Conservation (phyloP, 2,888 invertebrate species). For the Nomada goodeniana region DNA sequence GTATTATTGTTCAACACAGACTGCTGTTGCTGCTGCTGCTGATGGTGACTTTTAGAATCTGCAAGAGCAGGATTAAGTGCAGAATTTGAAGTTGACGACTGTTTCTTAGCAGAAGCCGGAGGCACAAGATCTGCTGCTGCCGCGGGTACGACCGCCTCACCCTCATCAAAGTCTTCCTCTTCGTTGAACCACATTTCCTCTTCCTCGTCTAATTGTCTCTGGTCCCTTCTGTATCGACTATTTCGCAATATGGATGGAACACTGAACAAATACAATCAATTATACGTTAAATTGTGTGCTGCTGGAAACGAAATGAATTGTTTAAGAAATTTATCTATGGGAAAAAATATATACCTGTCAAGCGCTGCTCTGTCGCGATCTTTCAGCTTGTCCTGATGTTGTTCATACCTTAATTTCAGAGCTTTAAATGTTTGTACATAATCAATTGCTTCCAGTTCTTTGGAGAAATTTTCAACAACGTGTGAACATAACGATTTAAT, state of each 20-base stretch:
- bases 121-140: slow-evolving; percentile 82
- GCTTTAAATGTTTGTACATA: slow-evolving; percentile 99
- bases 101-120: slow-evolving; percentile 81
- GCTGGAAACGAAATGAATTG: neutral
- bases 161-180: slow-evolving; percentile 96
- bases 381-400: slow-evolving; percentile 95
- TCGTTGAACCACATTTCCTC: slow-evolving; percentile 99
- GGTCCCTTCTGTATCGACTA: slow-evolving; percentile 94
- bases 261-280: slow-evolving; percentile 84
- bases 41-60: slow-evolving; percentile 81
- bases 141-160: slow-evolving; percentile 86
- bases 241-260: slow-evolving; percentile 93
- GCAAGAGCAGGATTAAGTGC: slow-evolving; percentile 75
- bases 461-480: slow-evolving; percentile 98
- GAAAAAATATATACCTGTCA: slow-evolving; percentile 86
- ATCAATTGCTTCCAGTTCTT: slow-evolving; percentile 96
- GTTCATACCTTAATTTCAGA: slow-evolving; percentile 94
- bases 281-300: neutral
- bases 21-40: slow-evolving; percentile 79
- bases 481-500: slow-evolving; percentile 96
- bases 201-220: slow-evolving; percentile 97
- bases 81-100: slow-evolving; percentile 79
- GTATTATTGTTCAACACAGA: slow-evolving; percentile 82
- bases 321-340: neutral
- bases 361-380: slow-evolving; percentile 92